These are phyloP conservation scores for Addax nasomaculatus DNA, from an alignment of 2,113 vertebrate species.

Conservation along the genomic window DNA sequence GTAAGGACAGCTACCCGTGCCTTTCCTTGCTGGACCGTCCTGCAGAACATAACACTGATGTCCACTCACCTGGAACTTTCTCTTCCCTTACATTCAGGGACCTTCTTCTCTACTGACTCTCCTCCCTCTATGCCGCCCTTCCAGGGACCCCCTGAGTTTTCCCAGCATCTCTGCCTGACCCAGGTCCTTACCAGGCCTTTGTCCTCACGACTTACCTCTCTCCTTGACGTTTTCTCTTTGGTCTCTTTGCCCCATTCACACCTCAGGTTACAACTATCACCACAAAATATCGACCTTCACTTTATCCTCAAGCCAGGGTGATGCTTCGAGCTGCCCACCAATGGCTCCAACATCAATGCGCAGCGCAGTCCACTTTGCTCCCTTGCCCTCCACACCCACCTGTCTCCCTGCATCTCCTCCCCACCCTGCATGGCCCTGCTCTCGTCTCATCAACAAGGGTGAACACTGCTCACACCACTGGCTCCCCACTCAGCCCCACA, in stretches of 20 bases:
- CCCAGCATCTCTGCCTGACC: not conserved
- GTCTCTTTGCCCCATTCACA: not conserved
- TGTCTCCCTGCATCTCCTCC: not conserved
- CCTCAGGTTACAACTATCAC: not conserved
- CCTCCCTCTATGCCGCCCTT: not conserved
- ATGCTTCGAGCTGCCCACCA: not conserved
- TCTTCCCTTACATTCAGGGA: not conserved
- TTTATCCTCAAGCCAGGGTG: not conserved
- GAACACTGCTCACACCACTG: not conserved
- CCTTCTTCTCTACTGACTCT: not conserved
- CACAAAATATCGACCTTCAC: not conserved
- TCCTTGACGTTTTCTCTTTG: not conserved
- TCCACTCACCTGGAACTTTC: not conserved
- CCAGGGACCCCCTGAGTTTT: not conserved
- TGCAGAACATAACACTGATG: not conserved
- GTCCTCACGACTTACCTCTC: not conserved
- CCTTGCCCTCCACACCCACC: not conserved
- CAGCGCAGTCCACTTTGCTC: not conserved
- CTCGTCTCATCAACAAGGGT: not conserved
- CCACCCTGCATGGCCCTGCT: no score
- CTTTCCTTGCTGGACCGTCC: not conserved
- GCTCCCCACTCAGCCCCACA: not conserved
- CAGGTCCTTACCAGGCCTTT: not conserved
- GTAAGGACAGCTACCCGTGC: not conserved
- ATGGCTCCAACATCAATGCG: not conserved